Percentiles rank a stretch among this genome's conserved stretches.
These are phyloP conservation scores for Lithodes maja DNA, from an alignment of 2,888 invertebrate genomes.

Conservation along the genomic window DNA sequence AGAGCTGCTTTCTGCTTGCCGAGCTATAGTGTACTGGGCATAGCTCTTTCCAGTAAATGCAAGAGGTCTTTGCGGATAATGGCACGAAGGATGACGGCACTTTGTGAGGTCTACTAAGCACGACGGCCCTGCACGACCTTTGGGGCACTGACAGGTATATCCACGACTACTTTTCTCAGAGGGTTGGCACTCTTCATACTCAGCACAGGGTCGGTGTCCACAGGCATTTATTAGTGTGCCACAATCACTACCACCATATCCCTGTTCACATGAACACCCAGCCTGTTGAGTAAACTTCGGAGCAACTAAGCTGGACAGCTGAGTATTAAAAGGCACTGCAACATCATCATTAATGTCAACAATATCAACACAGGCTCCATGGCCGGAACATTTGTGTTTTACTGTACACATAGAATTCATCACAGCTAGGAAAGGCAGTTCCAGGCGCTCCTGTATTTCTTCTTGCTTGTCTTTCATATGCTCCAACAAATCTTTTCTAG, in stretches of 20 bases:
- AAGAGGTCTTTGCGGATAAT: slow-evolving; percentile 83
- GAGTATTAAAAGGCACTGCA: slow-evolving; percentile 82
- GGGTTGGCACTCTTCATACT: slow-evolving; percentile 84
- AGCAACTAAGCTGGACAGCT: slow-evolving; percentile 85
- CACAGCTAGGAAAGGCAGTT: slow-evolving; percentile 82
- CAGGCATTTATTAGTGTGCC: slow-evolving; percentile 86
- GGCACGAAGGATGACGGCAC: slow-evolving; percentile 83
- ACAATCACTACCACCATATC: slow-evolving; percentile 84
- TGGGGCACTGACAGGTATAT: slow-evolving; percentile 86
- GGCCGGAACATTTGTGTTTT: slow-evolving; percentile 79
- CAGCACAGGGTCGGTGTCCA: slow-evolving; percentile 84
- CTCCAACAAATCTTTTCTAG: slow-evolving; percentile 55
- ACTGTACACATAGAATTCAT: slow-evolving; percentile 81
- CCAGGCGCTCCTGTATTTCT: slow-evolving; percentile 76
- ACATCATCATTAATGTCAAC: slow-evolving; percentile 80
- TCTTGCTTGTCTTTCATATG: slow-evolving; percentile 77
- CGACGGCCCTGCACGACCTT: slow-evolving; percentile 82
- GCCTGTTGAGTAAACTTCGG: slow-evolving; percentile 83
- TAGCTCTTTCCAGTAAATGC: slow-evolving; percentile 89
- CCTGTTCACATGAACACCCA: slow-evolving; percentile 88
- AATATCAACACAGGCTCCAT: slow-evolving; percentile 84
- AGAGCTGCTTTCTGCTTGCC: slow-evolving; percentile 78
- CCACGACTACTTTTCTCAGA: slow-evolving; percentile 81
- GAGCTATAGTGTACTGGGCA: slow-evolving; percentile 81
- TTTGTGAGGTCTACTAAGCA: slow-evolving; percentile 82